phyloP scores from a whole-genome alignment of 2,113 vertebrate genomes.

The Amphiprion percula region DNA sequence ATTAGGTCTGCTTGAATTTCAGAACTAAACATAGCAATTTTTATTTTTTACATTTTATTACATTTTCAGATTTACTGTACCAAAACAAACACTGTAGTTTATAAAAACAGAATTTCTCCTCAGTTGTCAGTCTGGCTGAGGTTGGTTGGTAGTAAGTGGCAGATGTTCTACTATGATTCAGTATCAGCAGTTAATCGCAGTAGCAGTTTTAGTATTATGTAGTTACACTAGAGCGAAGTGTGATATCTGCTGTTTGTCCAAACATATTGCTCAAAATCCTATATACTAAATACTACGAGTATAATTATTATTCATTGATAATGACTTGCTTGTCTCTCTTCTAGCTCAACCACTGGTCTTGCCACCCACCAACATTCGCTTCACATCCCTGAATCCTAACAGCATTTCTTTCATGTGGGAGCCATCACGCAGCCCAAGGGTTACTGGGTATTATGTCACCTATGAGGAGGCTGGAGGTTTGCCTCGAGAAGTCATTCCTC shows the following conservation, averaged over 20 bases:
- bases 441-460: constrained; percentile 94
- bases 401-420: constrained; percentile 93
- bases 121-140: no score
- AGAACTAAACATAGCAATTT: no score
- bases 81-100: no score
- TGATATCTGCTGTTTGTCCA: not conserved
- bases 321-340: constrained; percentile 13
- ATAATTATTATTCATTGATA: not conserved
- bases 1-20: no score
- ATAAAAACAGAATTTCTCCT: no score
- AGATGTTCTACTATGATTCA: no score
- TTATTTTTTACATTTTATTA: no score
- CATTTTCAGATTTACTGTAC: no score
- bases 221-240: not conserved
- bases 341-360: constrained; percentile 87
- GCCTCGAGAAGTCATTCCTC: constrained; percentile 87
- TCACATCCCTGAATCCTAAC: constrained; percentile 91
- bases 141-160: no score
- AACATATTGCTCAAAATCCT: not conserved
- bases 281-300: no score
- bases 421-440: constrained; percentile 86
- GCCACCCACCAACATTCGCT: constrained; percentile 92
- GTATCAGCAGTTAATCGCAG: no score
- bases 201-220: not conserved
- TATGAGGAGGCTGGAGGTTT: constrained; percentile 88